A percentile compares a stretch with the other conserved stretches of the same genome.
phyloP scores from a whole-genome alignment of 2,113 vertebrate genomes.

The Tinamus guttatus region DNA sequence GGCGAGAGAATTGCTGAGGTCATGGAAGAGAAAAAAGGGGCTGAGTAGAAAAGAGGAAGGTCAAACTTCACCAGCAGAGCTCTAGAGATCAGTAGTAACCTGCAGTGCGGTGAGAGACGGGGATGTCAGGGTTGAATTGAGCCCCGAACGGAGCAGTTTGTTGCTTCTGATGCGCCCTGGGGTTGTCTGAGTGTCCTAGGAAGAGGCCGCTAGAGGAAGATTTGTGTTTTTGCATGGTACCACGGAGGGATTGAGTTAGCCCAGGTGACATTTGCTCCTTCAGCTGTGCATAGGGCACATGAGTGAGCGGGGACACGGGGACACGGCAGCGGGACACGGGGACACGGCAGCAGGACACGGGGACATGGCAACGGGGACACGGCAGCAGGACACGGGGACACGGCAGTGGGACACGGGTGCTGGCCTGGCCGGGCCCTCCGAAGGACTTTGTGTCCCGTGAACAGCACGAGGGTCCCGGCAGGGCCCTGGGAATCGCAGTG shows the following conservation, averaged over 20 bases:
- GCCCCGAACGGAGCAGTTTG: accelerated
- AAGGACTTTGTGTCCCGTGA: background rate
- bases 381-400: background rate
- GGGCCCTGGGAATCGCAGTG: background rate
- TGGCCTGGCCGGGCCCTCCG: background rate
- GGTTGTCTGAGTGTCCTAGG: background rate
- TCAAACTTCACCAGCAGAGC: background rate
- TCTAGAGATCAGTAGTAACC: background rate
- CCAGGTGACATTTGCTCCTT: background rate
- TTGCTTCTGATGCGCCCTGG: background rate
- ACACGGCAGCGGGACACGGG: background rate
- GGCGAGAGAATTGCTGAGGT: background rate
- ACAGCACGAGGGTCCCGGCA: background rate
- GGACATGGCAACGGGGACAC: background rate
- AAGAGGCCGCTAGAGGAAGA: background rate
- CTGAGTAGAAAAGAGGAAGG: background rate
- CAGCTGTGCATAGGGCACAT: accelerated
- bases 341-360: no score
- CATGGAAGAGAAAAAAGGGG: accelerated
- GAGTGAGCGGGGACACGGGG: background rate
- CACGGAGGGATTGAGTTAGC: accelerated
- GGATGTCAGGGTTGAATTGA: background rate
- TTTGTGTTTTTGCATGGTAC: accelerated
- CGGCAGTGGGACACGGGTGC: no score
- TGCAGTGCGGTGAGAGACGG: background rate